These are phyloP conservation scores for Grallaria varia DNA, from an alignment of 2,113 vertebrate genomes.

Conservation along the genomic window DNA sequence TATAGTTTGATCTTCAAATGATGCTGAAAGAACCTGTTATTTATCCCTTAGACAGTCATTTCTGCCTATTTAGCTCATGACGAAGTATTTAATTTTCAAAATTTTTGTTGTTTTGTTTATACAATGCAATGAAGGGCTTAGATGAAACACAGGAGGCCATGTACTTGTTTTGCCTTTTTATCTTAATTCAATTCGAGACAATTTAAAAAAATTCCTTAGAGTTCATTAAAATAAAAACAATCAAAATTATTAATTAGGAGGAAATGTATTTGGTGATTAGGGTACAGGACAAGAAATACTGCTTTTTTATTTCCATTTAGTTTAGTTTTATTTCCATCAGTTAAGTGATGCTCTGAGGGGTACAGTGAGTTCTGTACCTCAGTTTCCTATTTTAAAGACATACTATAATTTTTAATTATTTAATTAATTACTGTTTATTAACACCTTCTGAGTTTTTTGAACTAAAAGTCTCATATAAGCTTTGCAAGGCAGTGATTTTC, in stretches of 20 bases:
- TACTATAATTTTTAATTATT: neutral
- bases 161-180: neutral
- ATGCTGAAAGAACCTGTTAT: neutral
- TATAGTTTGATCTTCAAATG: neutral
- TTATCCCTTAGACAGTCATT: constrained; percentile 3
- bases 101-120: neutral
- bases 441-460: neutral
- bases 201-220: neutral
- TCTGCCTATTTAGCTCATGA: constrained; percentile 41
- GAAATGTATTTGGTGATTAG: neutral
- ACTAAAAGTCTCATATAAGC: neutral
- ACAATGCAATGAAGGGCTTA: neutral
- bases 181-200: neutral
- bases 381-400: neutral
- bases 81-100: constrained; percentile 30
- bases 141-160: neutral
- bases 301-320: neutral
- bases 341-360: neutral
- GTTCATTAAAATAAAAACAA: constrained; percentile 6
- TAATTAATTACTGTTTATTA: neutral
- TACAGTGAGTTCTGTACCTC: neutral
- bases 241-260: constrained; percentile 11
- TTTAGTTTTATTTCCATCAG: neutral
- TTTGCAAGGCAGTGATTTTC: neutral
- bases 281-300: neutral